A percentile compares a stretch with the other conserved stretches of the same genome.
Conservation (phyloP, 1,140 invertebrate species). For the Ceratina japonica region DNA sequence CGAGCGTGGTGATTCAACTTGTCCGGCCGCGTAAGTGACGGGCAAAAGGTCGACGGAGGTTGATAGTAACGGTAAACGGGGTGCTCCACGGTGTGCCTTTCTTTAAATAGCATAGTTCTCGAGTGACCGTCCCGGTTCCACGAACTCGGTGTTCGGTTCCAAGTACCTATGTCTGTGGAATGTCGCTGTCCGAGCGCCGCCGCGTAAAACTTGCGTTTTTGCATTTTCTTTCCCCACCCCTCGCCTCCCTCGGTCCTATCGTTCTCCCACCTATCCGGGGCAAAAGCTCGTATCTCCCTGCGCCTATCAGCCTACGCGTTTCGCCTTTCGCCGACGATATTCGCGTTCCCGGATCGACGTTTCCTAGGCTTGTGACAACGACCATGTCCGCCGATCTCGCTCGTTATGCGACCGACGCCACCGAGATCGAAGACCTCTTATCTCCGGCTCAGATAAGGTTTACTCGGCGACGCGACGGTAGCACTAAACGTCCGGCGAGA, state of each 20-base stretch:
- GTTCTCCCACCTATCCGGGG: background rate
- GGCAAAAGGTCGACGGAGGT: slow-evolving; percentile 58
- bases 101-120: slow-evolving; percentile 65
- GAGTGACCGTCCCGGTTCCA: slow-evolving; percentile 61
- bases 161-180: slow-evolving; percentile 61
- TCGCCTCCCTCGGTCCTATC: no score
- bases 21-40: slow-evolving; percentile 30
- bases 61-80: slow-evolving; percentile 56
- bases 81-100: slow-evolving; percentile 50
- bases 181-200: slow-evolving; percentile 15
- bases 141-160: slow-evolving; percentile 63
- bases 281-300: slow-evolving; percentile 4
- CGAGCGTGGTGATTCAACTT: background rate
- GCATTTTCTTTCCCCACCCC: slow-evolving; percentile 22
- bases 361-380: slow-evolving; percentile 7
- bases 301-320: slow-evolving; percentile 35
- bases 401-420: slow-evolving; percentile 22
- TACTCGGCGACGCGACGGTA: background rate
- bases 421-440: slow-evolving; percentile 56
- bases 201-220: slow-evolving; percentile 53
- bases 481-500: slow-evolving; percentile 9
- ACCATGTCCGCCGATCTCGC: slow-evolving; percentile 20
- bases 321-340: slow-evolving; percentile 54
- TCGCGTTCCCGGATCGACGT: slow-evolving; percentile 31
- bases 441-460: slow-evolving; percentile 31